These are phyloP conservation scores for Pycnonotus jocosus DNA, from an alignment of 2,113 vertebrate genomes.

Conservation along the genomic window DNA sequence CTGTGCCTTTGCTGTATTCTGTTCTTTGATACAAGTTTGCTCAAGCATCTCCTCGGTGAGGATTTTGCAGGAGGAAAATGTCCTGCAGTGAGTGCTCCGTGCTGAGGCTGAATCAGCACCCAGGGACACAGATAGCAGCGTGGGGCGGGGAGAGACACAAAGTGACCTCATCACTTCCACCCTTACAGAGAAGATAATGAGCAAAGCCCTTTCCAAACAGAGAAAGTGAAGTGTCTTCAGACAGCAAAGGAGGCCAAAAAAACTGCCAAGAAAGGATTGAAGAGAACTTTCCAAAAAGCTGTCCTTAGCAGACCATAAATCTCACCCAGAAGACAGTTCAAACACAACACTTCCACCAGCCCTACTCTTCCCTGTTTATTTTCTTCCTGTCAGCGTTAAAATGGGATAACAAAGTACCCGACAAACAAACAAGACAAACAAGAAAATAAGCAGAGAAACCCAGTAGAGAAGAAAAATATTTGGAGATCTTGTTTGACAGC, in stretches of 20 bases:
- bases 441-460: background rate
- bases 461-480: background rate
- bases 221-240: constrained; percentile 26
- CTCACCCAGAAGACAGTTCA: constrained; percentile 2
- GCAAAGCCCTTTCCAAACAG: background rate
- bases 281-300: constrained; percentile 24
- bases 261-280: constrained; percentile 19
- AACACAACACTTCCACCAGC: constrained; percentile 19
- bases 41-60: background rate
- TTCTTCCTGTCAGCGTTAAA: constrained; percentile 48
- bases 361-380: constrained; percentile 38
- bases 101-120: background rate
- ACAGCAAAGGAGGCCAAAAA: background rate
- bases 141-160: accelerated
- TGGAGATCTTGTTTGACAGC: background rate
- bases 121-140: background rate
- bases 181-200: background rate
- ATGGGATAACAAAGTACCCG: constrained; percentile 12
- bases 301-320: constrained; percentile 41
- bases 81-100: background rate
- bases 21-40: background rate
- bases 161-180: constrained; percentile 6
- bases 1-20: background rate
- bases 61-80: background rate
- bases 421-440: background rate